Conservation (phyloP, 2,113 vertebrate genomes). For the Cyrtonyx montezumae region DNA sequence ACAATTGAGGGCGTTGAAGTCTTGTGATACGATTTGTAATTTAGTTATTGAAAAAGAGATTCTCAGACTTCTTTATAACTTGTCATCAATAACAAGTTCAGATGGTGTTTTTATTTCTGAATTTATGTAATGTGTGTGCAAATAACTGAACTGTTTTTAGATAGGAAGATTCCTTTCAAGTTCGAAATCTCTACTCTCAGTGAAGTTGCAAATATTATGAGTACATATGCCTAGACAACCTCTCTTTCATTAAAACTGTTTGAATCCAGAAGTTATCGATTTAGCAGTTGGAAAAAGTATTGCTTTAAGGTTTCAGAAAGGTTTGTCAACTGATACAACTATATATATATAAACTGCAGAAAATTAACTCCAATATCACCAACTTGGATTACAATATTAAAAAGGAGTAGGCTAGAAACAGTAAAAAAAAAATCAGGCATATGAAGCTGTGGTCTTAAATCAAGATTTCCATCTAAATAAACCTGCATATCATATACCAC, state of each 20-base stretch:
- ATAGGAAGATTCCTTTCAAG: slow-evolving; percentile 34
- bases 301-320: background rate
- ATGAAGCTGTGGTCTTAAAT: background rate
- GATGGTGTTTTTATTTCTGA: slow-evolving; percentile 54
- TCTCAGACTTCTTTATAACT: background rate
- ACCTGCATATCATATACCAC: background rate
- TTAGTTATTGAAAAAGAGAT: slow-evolving; percentile 8
- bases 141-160: slow-evolving; percentile 68
- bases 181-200: slow-evolving; percentile 45
- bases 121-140: slow-evolving; percentile 28
- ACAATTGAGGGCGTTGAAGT: background rate
- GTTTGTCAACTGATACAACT: background rate
- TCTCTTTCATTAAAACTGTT: slow-evolving; percentile 60
- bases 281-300: slow-evolving; percentile 50
- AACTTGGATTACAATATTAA: background rate
- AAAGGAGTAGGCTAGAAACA: background rate
- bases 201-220: slow-evolving; percentile 61
- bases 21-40: background rate
- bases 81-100: slow-evolving; percentile 63
- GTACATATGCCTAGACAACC: slow-evolving; percentile 42
- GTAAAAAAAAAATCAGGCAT: background rate
- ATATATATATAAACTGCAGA: background rate
- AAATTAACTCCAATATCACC: background rate
- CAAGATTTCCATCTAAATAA: background rate
- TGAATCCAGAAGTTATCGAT: slow-evolving; percentile 23